These are phyloP conservation scores for Halichondria panicea DNA, from an alignment of 37 sponge, comb jelly and placozoan species.

Conservation along the genomic window DNA sequence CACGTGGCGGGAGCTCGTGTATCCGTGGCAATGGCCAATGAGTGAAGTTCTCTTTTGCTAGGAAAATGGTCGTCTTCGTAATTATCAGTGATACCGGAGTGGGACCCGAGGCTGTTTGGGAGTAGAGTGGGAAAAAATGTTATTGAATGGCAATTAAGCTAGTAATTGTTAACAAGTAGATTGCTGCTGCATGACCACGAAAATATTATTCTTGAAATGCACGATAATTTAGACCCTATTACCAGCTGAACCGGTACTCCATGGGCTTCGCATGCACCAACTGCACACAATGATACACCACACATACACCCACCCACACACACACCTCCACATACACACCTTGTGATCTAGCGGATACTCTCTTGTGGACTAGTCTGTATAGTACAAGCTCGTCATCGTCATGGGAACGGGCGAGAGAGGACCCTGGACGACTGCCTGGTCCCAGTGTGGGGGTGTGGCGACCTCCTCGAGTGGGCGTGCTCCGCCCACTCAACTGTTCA, in stretches of 20 bases:
- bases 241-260: too few relatives aligned
- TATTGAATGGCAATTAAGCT: too few relatives aligned
- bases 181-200: too few relatives aligned
- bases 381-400: constrained; percentile 3
- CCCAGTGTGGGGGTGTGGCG: background rate
- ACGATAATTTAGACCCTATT: too few relatives aligned
- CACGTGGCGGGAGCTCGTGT: constrained; percentile 18
- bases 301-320: background rate
- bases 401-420: too few relatives aligned
- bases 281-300: too few relatives aligned
- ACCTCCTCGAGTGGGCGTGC: background rate
- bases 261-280: too few relatives aligned
- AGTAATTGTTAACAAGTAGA: too few relatives aligned
- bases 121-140: too few relatives aligned
- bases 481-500: background rate
- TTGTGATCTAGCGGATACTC: background rate
- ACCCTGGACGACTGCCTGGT: background rate
- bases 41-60: constrained; percentile 50
- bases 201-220: too few relatives aligned
- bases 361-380: constrained; percentile 10
- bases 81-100: constrained; percentile 41
- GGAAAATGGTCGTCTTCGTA: constrained; percentile 14
- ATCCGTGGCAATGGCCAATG: constrained; percentile 56
- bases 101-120: too few relatives aligned
- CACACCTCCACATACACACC: background rate